Base-by-base conservation (phyloP, 2,888 invertebrate genomes). In the Drosophila rubida region DNA sequence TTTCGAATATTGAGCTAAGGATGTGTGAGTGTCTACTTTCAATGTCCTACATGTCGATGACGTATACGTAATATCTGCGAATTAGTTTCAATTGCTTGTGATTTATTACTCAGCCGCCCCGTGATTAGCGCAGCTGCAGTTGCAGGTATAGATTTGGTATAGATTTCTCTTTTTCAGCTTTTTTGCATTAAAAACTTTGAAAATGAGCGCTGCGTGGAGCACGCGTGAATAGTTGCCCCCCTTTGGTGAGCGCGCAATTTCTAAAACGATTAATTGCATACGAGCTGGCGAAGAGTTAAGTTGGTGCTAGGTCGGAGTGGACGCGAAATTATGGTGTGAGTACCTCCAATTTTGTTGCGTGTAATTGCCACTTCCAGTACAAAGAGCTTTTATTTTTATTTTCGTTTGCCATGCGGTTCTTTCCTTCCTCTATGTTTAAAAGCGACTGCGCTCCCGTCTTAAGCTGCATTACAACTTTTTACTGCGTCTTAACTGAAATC, bases 401-500 rank as follows among this genome's bases (percentile, higher is more conserved):
- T 85, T 79, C 67, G 80, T 75, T 84, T 78, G 69, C 74, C 71
- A 74, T 75, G 72, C 83, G 66, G 77, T 85, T 83, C 88, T 83
- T 87, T 83, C 80, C 88, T 83, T 87, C 83, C 88, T 83, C 83
- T 83, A 82, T 83, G 86, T 80, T 83, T 80, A 83, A 54, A 80
- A 65, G 72, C 80, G 83, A 67, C 87, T 83, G 86, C 80, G 87
- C 87, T 80, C 78, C 87, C 83, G 86, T 86, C 87, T 84, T 87
- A 84, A 86, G 88, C 85, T 85, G 85, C 88, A 88, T 88, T 88
- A 87, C 86, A 77, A 85, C 87, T 87, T 87, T 87, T 87, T 87
- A 87, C 87, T 87, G 89, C 86, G 86, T 87, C 86, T 87, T 87
- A 87, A 88, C 88, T 88, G 88, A 88, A 86, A 88, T 88, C 89